Evolutionary conservation across 2,888 invertebrate genomes (phyloP).

Genomic region (Pilophorus perplexus): DNA sequence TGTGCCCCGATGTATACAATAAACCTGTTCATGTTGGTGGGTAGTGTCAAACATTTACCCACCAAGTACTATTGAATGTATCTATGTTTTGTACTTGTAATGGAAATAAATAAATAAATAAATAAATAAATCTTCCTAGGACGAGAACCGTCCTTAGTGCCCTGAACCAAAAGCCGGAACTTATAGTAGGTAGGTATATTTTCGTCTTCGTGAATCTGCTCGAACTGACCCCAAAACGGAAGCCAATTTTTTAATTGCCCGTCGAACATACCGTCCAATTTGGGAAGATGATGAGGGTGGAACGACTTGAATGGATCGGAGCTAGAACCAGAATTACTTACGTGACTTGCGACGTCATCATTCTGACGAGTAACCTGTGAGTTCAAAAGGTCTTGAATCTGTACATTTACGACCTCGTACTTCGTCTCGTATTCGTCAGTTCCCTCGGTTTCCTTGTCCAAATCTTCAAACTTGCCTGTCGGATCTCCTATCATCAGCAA

Average conservation of each 20-base stretch:
- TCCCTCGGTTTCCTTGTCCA: background rate
- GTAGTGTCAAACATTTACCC: too few relatives aligned
- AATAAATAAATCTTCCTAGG: constrained; percentile 2
- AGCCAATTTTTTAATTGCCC: constrained; percentile 8
- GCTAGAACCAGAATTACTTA: background rate
- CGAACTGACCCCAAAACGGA: constrained; percentile 2
- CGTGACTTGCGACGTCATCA: background rate
- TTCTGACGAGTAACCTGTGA: background rate
- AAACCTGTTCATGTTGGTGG: too few relatives aligned
- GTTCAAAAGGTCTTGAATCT: background rate
- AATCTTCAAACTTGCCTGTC: background rate
- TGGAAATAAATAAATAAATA: too few relatives aligned
- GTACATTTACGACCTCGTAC: background rate
- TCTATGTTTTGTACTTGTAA: too few relatives aligned
- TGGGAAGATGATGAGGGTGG: background rate
- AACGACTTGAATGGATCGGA: background rate
- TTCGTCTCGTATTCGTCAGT: constrained; percentile 1
- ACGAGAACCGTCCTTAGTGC: constrained; percentile 1
- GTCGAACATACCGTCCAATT: background rate
- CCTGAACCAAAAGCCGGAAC: background rate
- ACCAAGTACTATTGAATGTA: too few relatives aligned
- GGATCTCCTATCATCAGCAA: constrained; percentile 1
- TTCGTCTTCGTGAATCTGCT: background rate
- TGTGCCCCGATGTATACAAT: too few relatives aligned
- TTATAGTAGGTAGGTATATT: constrained; percentile 6